phyloP scores from a whole-genome alignment of 2,888 invertebrate genomes.

The Aporophyla lueneburgensis region DNA sequence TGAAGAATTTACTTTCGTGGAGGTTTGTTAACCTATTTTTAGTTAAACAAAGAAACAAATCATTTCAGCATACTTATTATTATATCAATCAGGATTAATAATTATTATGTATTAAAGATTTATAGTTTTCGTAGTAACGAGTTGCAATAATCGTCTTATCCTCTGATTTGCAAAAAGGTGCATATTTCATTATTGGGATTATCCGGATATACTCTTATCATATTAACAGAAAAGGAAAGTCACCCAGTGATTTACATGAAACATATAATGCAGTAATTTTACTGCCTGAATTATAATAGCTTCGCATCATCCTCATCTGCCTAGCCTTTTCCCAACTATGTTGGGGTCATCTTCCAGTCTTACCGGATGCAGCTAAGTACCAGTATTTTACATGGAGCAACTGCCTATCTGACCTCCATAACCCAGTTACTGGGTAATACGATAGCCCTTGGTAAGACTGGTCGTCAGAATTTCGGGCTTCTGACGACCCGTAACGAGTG shows the following conservation, averaged over 20 bases:
- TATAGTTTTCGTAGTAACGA: slow-evolving; percentile 34
- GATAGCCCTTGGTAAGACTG: too few relatives aligned
- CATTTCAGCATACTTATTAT: background rate
- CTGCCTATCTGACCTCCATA: too few relatives aligned
- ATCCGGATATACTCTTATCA: slow-evolving; percentile 25
- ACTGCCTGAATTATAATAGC: background rate
- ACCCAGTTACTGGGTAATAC: too few relatives aligned
- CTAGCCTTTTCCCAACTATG: too few relatives aligned
- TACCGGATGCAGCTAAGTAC: too few relatives aligned
- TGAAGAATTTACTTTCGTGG: background rate
- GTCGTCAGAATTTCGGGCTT: too few relatives aligned
- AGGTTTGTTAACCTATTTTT: background rate
- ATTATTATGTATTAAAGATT: slow-evolving; percentile 37
- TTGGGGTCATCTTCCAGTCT: too few relatives aligned
- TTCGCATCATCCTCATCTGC: too few relatives aligned
- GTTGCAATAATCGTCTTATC: slow-evolving; percentile 37
- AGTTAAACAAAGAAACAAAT: background rate
- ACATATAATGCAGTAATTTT: background rate
- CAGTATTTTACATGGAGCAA: too few relatives aligned
- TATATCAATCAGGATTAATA: slow-evolving; percentile 34
- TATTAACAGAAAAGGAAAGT: slow-evolving; percentile 5
- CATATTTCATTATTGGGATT: slow-evolving; percentile 29
- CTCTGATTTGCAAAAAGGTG: slow-evolving; percentile 33
- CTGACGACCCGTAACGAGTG: too few relatives aligned
- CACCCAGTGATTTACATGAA: background rate